A percentile compares a stretch with the other conserved stretches of the same genome.
These are phyloP conservation scores for Mormyrus hasselquistii DNA, from an alignment of 2,797 vertebrate species.

Conservation along the genomic window DNA sequence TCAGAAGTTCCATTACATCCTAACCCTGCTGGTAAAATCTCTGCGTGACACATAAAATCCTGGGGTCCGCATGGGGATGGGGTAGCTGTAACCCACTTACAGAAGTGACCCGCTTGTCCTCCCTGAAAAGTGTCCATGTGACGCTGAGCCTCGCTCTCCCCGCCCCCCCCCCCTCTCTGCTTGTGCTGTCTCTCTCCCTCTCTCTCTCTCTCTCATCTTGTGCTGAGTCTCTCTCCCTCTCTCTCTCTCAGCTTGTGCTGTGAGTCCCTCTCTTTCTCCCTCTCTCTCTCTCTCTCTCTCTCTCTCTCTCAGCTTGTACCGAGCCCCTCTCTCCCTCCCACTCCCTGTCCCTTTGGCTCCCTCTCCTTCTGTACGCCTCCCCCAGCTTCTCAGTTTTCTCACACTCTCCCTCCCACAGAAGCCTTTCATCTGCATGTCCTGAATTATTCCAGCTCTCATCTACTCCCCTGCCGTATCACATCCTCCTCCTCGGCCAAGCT, in stretches of 20 bases:
- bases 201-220: too few species aligned
- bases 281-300: neutral
- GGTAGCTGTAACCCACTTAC: neutral
- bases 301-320: neutral
- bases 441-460: slow-evolving; percentile 5
- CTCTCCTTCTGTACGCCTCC: neutral
- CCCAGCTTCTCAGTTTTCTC: slow-evolving; percentile 1
- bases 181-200: neutral
- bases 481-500: neutral
- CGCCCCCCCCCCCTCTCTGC: neutral
- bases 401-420: slow-evolving; percentile 12
- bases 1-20: neutral
- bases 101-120: neutral
- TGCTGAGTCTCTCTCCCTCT: neutral
- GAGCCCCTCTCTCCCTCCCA: neutral
- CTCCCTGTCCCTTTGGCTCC: neutral
- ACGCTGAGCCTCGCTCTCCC: neutral
- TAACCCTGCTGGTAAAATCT: neutral
- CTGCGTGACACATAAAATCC: neutral
- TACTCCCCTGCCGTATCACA: neutral
- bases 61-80: neutral
- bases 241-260: too few species aligned
- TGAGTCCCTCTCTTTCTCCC: neutral
- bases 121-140: neutral
- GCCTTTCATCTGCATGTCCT: slow-evolving; percentile 8